Evolutionary conservation across 35 echinoderm and acorn worm species (phyloP).

Genomic region (Hemicentrotus pulcherrimus): DNA sequence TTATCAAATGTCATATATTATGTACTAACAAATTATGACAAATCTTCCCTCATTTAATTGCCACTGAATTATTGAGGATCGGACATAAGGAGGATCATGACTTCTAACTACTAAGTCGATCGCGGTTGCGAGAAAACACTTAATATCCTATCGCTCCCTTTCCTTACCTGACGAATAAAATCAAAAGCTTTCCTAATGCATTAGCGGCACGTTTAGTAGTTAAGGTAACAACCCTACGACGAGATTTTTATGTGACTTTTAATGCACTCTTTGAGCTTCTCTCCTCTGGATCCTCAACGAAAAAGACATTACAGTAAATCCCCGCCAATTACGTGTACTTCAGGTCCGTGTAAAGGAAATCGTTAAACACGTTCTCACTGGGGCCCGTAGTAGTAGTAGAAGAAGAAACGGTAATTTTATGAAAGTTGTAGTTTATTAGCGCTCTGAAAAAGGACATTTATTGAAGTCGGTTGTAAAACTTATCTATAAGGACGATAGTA

Average conservation of each 20-base stretch:
- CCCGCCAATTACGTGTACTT: background rate
- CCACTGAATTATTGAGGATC: too few species aligned
- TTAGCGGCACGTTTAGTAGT: background rate
- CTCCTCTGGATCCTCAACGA: background rate
- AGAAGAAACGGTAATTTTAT: background rate
- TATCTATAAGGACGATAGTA: background rate
- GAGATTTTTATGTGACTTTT: slow-evolving; percentile 10
- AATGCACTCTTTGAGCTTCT: background rate
- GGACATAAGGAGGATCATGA: too few species aligned
- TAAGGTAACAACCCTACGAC: background rate
- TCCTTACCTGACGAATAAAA: background rate
- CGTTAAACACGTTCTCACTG: background rate
- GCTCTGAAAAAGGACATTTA: background rate
- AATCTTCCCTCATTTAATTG: too few species aligned
- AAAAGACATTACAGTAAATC: slow-evolving; percentile 12
- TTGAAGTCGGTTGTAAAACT: background rate
- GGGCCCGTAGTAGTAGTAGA: background rate
- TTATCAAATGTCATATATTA: too few species aligned
- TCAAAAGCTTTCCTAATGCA: background rate
- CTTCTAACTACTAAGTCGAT: background rate
- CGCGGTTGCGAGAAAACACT: background rate
- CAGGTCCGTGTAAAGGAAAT: background rate
- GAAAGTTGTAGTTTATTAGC: background rate
- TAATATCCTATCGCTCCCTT: background rate
- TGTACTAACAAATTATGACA: too few species aligned